Percentiles rank a stretch among this genome's conserved stretches.
Evolutionary conservation across 2,797 vertebrate species (phyloP).

Genomic region (Anableps anableps): DNA sequence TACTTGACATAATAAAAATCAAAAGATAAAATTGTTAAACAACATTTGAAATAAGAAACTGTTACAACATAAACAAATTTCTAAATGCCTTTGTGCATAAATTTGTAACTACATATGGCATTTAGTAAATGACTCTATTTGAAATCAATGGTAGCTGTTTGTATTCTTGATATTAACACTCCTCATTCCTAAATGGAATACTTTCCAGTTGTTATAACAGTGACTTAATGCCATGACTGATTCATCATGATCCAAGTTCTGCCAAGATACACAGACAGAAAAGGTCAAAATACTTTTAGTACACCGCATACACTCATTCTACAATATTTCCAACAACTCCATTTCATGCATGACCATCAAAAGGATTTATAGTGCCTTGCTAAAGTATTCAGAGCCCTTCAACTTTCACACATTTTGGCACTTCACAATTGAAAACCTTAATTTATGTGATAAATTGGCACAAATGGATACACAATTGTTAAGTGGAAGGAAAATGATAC

Average conservation of each 20-base stretch:
- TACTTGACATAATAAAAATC: background rate
- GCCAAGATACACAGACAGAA: conserved; percentile 57
- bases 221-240: conserved; percentile 40
- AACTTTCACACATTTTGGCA: background rate
- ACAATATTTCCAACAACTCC: background rate
- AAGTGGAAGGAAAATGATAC: background rate
- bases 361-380: background rate
- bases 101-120: conserved; percentile 6
- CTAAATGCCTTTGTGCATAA: background rate
- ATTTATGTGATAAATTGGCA: background rate
- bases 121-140: conserved; percentile 4
- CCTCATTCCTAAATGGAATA: conserved; percentile 51
- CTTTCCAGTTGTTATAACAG: conserved; percentile 72
- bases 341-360: background rate
- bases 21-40: background rate
- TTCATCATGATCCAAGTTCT: conserved; percentile 45
- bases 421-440: background rate
- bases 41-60: conserved; percentile 1
- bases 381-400: background rate
- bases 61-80: background rate
- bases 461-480: background rate
- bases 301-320: conserved; percentile 8
- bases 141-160: conserved; percentile 36
- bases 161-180: conserved; percentile 46
- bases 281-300: conserved; percentile 26